Percentiles rank a stretch among this genome's conserved stretches.
These are phyloP conservation scores for Dicentrarchus labrax DNA, from an alignment of 2,113 vertebrate genomes.

Conservation along the genomic window DNA sequence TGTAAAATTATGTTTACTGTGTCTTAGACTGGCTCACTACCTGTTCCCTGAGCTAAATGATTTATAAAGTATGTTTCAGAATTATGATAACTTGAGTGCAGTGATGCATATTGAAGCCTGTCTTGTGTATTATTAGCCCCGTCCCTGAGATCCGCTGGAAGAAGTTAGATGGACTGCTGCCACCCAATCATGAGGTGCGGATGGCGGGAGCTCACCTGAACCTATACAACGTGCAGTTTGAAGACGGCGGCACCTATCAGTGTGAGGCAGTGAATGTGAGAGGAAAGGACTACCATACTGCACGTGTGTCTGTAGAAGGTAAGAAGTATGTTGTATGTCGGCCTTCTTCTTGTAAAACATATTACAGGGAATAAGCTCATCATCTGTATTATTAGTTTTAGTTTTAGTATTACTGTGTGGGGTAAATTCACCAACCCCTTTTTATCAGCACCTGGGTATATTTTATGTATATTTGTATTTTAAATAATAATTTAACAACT, in stretches of 20 bases:
- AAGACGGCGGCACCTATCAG: slow-evolving; percentile 92
- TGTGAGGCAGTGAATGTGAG: slow-evolving; percentile 94
- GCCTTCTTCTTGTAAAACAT: not conserved
- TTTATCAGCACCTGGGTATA: not conserved
- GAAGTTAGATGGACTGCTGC: slow-evolving; percentile 89
- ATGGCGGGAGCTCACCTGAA: slow-evolving; percentile 91
- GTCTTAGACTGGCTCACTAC: not conserved
- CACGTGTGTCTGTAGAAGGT: slow-evolving; percentile 92
- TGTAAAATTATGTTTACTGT: not conserved
- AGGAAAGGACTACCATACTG: slow-evolving; percentile 92
- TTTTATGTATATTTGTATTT: not conserved
- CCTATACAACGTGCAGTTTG: slow-evolving; percentile 91
- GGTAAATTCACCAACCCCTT: not conserved
- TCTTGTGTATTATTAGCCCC: slow-evolving; percentile 82
- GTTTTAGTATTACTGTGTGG: not conserved
- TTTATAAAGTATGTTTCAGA: slow-evolving; percentile 16
- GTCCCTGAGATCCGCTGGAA: slow-evolving; percentile 94
- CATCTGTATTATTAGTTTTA: not conserved
- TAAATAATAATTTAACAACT: not conserved
- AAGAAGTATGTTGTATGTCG: not conserved
- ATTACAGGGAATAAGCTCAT: not conserved
- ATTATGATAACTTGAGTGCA: slow-evolving; percentile 4
- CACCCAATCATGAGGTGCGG: slow-evolving; percentile 88
- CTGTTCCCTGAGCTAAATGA: slow-evolving; percentile 1
- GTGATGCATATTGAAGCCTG: not conserved